Conservation (phyloP, 1,140 invertebrate species). For the Rhagoletis pomonella region DNA sequence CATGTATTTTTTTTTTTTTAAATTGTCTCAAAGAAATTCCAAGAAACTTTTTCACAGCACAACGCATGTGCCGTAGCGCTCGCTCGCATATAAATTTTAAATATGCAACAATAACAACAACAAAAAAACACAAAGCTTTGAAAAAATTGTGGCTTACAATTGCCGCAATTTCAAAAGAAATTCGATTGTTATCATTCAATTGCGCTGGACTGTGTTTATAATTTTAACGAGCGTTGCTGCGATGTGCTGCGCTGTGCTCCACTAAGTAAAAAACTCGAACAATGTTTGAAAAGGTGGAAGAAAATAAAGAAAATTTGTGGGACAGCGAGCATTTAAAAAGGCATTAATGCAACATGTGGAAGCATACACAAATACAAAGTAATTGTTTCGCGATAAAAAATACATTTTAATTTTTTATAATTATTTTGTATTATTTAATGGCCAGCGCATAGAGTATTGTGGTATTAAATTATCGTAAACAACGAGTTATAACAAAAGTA, state of each 20-base stretch:
- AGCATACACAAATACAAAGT: neutral
- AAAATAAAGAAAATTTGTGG: neutral
- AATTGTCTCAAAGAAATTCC: conserved; percentile 28
- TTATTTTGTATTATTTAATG: conserved; percentile 24
- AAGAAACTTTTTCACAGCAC: conserved; percentile 1
- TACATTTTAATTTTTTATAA: conserved; percentile 41
- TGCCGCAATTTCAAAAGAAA: conserved; percentile 41
- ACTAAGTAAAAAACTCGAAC: neutral
- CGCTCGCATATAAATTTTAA: conserved; percentile 17
- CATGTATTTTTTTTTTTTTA: neutral
- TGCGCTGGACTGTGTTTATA: conserved; percentile 29
- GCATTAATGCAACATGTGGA: neutral
- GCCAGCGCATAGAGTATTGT: neutral
- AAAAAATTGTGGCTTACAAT: conserved; percentile 14
- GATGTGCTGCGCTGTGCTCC: no score
- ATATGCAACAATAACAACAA: neutral
- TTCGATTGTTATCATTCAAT: conserved; percentile 52
- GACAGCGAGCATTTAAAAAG: conserved; percentile 11
- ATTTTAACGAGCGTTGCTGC: neutral
- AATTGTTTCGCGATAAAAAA: conserved; percentile 9
- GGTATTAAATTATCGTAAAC: conserved; percentile 10
- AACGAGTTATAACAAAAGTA: neutral
- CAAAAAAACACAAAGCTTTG: neutral
- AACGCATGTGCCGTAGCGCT: neutral
- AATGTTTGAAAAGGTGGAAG: neutral